A percentile compares a stretch with the other conserved stretches of the same genome.
Conservation (phyloP, 2,113 vertebrate species). For the Callipepla californica region DNA sequence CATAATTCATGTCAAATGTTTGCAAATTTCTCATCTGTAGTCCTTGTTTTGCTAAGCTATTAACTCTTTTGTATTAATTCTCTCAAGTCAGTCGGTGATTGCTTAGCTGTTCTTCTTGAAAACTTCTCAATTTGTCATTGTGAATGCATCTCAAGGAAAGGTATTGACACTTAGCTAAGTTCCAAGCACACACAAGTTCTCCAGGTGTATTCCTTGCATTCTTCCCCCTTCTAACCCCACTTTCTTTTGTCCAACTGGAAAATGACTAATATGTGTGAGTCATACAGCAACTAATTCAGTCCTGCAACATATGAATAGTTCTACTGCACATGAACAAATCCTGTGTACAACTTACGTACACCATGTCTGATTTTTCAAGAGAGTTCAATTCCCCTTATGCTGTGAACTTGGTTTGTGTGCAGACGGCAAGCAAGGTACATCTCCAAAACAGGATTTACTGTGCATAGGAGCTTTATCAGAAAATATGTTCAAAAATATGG, state of each 20-base stretch:
- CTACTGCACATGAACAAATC: neutral
- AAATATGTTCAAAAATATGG: neutral
- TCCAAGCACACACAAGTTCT: neutral
- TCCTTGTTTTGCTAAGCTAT: constrained; percentile 42
- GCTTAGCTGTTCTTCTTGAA: constrained; percentile 26
- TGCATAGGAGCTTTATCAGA: neutral
- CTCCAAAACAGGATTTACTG: neutral
- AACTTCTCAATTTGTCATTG: constrained; percentile 2
- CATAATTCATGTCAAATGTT: constrained; percentile 52
- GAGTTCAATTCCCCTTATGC: neutral
- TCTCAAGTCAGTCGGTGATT: neutral
- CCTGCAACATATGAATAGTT: neutral
- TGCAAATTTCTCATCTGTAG: constrained; percentile 53
- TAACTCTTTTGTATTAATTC: constrained; percentile 33
- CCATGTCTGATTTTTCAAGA: neutral
- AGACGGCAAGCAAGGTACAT: neutral
- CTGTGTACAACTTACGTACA: neutral
- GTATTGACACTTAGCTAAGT: neutral
- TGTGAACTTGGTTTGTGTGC: neutral
- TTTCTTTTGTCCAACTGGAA: neutral
- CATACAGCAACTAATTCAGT: neutral
- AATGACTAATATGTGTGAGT: neutral
- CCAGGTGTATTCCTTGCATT: neutral
- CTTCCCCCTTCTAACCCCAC: neutral
- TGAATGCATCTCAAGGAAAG: neutral